A percentile compares a stretch with the other conserved stretches of the same genome.
phyloP scores from a whole-genome alignment of 2,888 invertebrate species.

The Leptopilina syphax region DNA sequence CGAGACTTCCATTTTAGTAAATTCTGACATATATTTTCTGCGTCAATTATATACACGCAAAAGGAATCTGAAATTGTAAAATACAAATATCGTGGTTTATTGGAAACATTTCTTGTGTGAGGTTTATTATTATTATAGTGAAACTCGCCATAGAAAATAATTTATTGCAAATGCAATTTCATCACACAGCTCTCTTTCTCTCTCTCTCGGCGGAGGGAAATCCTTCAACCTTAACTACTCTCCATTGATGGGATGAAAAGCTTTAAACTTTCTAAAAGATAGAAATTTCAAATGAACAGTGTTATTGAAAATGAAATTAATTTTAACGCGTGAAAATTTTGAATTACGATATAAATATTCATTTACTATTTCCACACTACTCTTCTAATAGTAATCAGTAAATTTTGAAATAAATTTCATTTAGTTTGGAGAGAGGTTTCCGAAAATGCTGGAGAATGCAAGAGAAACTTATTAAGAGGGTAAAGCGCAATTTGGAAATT shows the following conservation, averaged over 20 bases:
- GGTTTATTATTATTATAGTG: background rate
- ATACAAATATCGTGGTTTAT: background rate
- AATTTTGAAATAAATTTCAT: background rate
- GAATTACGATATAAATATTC: too few species aligned
- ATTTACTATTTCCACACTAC: too few species aligned
- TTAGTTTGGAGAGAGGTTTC: background rate
- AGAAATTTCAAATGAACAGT: too few species aligned
- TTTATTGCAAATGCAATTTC: slow-evolving; percentile 1
- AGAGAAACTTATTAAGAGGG: background rate
- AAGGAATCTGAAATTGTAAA: background rate
- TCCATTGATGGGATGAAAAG: too few species aligned
- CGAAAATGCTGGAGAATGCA: background rate
- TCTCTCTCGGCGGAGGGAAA: background rate
- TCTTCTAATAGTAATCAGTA: background rate
- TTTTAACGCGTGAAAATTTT: background rate
- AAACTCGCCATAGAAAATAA: background rate
- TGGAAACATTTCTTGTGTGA: background rate
- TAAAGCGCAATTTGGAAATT: slow-evolving; percentile 13
- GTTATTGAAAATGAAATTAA: too few species aligned
- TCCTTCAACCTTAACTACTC: background rate
- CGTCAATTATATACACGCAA: background rate
- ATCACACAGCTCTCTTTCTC: background rate
- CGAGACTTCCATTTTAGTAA: background rate
- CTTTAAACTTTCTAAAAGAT: too few species aligned
- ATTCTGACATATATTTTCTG: background rate